Evolutionary conservation across 1,140 invertebrate genomes (phyloP), one percentile per base, ranked within the genome.

Genomic region (Lepidurus arcticus): DNA sequence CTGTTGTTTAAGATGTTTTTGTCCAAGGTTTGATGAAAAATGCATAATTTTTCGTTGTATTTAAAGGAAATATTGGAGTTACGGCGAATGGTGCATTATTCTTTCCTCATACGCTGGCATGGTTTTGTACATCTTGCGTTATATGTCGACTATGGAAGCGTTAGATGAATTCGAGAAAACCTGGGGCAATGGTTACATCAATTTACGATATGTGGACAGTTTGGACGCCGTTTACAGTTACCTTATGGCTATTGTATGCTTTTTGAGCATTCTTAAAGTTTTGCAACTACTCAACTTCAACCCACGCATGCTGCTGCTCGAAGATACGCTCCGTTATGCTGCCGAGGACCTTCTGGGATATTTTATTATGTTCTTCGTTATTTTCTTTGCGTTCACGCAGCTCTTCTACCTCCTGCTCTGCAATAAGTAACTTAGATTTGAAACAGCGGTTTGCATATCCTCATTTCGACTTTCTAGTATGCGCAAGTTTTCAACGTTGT

Each of bases 61-160:
- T 79, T 80, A 21, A 80, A 82, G 73, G 43, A 75, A 73, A 44
- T 76, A 80, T 76, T 79, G 34, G 74, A 76, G 42, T 45, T 76
- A 42, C 75, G 75, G 26, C 7, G 75, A 76, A 9, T 47, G 43
- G 75, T 13, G 7, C 10, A 44, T 44, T 3, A 76, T 76, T 24
- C 34, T 76, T 26, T 10, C 47, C 7, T 76, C 75, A 1, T 76
- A 76, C 75, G 44, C n/a, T 24, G 42, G 43, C 10, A 26, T 78
- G n/a, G 47, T 45, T 44, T 65, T 78, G 42, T 76, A 42, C 24
- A 42, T 79, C n/a, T 26, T 79, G 34, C 45, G 73, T 42, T 73
- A 78, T n/a, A 11, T 26, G 13, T 76, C 44, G 4, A 76, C 73
- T 10, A 47, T 76, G 44, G 34, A 53, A 44, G 75, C 42, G 10